Percentiles rank a stretch among this genome's conserved stretches.
These are phyloP conservation scores for Catocala fraxini DNA, from an alignment of 2,888 invertebrate species.

Conservation along the genomic window DNA sequence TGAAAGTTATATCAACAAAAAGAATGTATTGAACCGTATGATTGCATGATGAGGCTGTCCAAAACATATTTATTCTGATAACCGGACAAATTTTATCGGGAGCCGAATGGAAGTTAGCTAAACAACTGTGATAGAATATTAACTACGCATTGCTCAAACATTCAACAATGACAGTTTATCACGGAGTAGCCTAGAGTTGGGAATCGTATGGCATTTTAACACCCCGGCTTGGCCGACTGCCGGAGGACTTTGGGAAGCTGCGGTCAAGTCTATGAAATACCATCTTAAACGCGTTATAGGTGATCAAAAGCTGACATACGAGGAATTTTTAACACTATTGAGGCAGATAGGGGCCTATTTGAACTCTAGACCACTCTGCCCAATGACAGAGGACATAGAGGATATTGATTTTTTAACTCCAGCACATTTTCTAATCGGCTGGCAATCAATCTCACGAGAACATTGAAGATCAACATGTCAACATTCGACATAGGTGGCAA, in stretches of 20 bases:
- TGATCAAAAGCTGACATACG: too few species aligned
- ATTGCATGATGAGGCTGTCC: slow-evolving; percentile 8
- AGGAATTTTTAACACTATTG: too few species aligned
- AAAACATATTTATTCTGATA: slow-evolving; percentile 8
- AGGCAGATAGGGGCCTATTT: neutral
- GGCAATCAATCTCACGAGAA: too few species aligned
- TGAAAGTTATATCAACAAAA: too few species aligned
- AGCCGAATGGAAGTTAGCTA: neutral
- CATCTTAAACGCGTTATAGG: neutral
- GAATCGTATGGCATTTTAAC: neutral
- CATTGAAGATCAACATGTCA: too few species aligned
- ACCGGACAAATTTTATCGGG: slow-evolving; percentile 13
- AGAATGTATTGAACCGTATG: slow-evolving; percentile 2
- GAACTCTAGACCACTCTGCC: too few species aligned
- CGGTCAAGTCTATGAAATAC: slow-evolving; percentile 1
- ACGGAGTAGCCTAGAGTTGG: neutral
- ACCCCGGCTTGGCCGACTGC: neutral
- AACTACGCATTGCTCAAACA: too few species aligned
- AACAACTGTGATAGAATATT: too few species aligned
- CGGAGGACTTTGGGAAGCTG: slow-evolving; percentile 9
- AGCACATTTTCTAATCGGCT: too few species aligned
- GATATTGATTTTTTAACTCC: too few species aligned
- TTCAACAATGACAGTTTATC: neutral
- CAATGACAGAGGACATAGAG: too few species aligned
- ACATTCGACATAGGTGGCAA: too few species aligned